Percentiles rank a stretch among this genome's conserved stretches.
Conservation (phyloP, 2,888 invertebrate species). For the Pocota personata region DNA sequence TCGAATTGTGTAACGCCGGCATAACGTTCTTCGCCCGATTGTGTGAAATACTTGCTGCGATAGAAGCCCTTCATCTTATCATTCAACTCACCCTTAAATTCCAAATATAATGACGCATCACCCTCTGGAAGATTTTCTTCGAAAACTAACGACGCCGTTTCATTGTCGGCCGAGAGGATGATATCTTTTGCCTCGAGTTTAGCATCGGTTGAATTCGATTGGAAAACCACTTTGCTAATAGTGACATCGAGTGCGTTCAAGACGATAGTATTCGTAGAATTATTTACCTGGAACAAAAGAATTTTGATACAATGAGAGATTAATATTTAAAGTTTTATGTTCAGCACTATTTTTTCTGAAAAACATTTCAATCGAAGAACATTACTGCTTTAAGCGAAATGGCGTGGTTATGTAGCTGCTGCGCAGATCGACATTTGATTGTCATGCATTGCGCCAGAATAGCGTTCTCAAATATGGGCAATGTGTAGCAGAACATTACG, state of each 20-base stretch:
- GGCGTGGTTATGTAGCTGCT: too few species aligned
- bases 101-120: conserved; percentile 85
- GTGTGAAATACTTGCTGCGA: conserved; percentile 92
- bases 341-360: background rate
- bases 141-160: conserved; percentile 88
- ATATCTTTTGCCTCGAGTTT: conserved; percentile 78
- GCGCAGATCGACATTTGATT: too few species aligned
- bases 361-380: too few species aligned
- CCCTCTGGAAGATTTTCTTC: conserved; percentile 85
- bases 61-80: conserved; percentile 98
- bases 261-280: conserved; percentile 87
- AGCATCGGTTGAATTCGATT: conserved; percentile 82
- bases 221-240: conserved; percentile 86
- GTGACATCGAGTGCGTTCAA: conserved; percentile 91
- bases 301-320: background rate
- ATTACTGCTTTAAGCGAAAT: too few species aligned
- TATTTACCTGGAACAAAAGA: conserved; percentile 86
- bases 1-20: conserved; percentile 97
- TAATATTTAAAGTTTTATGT: background rate
- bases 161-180: conserved; percentile 84
- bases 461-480: too few species aligned
- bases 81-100: conserved; percentile 93
- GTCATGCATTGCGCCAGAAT: too few species aligned
- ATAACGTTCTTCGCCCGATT: conserved; percentile 90
- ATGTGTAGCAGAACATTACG: too few species aligned